These are phyloP conservation scores for Prionace glauca DNA, from an alignment of 2,797 vertebrate species.

Conservation along the genomic window DNA sequence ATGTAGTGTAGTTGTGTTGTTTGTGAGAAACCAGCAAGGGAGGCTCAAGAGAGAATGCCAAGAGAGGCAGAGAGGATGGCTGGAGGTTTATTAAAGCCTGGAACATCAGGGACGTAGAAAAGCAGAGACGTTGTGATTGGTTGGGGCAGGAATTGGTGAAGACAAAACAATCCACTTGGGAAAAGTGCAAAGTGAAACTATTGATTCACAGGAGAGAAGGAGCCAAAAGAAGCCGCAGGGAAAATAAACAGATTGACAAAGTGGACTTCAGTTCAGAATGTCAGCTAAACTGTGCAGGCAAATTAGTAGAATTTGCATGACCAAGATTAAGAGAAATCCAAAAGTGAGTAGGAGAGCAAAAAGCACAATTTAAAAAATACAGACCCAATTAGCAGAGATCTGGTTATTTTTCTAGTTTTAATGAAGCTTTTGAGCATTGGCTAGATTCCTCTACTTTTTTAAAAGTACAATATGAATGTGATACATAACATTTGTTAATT, in stretches of 20 bases:
- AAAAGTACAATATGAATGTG: neutral
- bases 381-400: neutral
- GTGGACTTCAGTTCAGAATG: neutral
- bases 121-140: neutral
- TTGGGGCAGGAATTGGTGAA: neutral
- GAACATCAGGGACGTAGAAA: neutral
- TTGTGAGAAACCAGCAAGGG: neutral
- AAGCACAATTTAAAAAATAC: neutral
- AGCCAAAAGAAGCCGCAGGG: neutral
- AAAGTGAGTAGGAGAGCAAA: neutral
- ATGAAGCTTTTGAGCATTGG: neutral
- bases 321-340: neutral
- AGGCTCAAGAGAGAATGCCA: neutral
- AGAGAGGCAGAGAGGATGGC: neutral
- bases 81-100: neutral
- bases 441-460: neutral
- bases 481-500: neutral
- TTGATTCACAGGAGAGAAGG: neutral
- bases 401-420: neutral
- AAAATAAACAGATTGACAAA: neutral
- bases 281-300: neutral
- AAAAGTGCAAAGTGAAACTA: neutral
- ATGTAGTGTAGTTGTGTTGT: neutral
- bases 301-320: neutral
- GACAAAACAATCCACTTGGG: neutral